phyloP scores from a whole-genome alignment of 2,888 invertebrate species.

The Sminthurinus aureus region DNA sequence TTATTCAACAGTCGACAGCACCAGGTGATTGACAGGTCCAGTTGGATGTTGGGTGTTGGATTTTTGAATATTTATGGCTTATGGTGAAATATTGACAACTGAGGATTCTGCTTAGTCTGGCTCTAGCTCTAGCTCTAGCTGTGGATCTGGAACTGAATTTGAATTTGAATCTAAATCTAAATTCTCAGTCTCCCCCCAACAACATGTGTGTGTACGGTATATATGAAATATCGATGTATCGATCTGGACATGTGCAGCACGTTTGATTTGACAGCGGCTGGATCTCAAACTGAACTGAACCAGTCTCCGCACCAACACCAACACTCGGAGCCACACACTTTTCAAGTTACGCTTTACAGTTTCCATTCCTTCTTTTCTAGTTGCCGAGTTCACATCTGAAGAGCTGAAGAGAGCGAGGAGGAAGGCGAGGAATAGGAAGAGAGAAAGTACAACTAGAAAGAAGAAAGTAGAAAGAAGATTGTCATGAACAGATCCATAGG shows the following conservation, averaged over 20 bases:
- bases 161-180: background rate
- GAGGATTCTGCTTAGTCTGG: background rate
- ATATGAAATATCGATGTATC: conserved; percentile 36
- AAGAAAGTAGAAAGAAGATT: background rate
- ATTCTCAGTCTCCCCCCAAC: too few relatives aligned
- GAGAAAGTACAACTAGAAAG: background rate
- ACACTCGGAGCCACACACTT: background rate
- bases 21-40: too few relatives aligned
- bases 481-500: background rate
- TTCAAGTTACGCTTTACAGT: background rate
- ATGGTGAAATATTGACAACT: background rate
- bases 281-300: background rate
- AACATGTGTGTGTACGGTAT: background rate
- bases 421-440: background rate
- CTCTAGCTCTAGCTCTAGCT: background rate
- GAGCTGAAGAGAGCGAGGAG: background rate
- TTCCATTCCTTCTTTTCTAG: background rate
- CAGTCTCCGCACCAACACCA: background rate
- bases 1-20: too few relatives aligned
- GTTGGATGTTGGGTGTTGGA: too few relatives aligned
- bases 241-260: conserved; percentile 42
- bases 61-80: background rate
- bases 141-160: background rate
- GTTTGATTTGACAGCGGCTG: conserved; percentile 41
- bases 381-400: background rate